These are phyloP conservation scores for Magallana gigas DNA, from an alignment of 1,140 invertebrate genomes.

Conservation along the genomic window DNA sequence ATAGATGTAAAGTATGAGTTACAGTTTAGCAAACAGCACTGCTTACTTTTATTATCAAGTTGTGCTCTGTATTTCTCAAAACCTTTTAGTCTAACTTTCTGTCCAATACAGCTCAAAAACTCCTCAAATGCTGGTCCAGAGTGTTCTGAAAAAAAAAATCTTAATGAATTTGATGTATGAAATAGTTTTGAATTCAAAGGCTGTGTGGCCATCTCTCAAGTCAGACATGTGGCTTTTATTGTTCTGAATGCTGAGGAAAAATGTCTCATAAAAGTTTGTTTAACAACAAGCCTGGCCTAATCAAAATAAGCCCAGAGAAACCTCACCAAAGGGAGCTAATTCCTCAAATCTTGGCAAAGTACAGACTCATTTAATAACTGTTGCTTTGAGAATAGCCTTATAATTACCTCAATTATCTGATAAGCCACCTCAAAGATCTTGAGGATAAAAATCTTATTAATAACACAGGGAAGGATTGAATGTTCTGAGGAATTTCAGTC, in stretches of 20 bases:
- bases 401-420: constrained; percentile 31
- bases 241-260: too few species aligned
- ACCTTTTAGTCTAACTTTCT: constrained; percentile 92
- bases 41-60: constrained; percentile 91
- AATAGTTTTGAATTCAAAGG: too few species aligned
- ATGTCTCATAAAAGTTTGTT: too few species aligned
- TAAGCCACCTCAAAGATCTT: constrained; percentile 24
- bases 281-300: too few species aligned
- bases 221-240: too few species aligned
- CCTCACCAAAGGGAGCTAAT: constrained; percentile 18
- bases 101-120: constrained; percentile 91
- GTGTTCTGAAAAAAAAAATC: constrained; percentile 82
- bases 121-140: constrained; percentile 89
- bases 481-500: constrained; percentile 24
- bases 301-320: too few species aligned
- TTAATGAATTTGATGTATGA: neutral
- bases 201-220: too few species aligned
- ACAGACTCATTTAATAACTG: constrained; percentile 10
- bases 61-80: constrained; percentile 94
- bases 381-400: neutral
- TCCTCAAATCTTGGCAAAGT: neutral
- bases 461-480: neutral
- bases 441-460: constrained; percentile 25
- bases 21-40: too few species aligned
- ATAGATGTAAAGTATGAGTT: neutral